These are phyloP conservation scores for Cyclophora albipunctata DNA, from an alignment of 2,888 invertebrate species.

Conservation along the genomic window DNA sequence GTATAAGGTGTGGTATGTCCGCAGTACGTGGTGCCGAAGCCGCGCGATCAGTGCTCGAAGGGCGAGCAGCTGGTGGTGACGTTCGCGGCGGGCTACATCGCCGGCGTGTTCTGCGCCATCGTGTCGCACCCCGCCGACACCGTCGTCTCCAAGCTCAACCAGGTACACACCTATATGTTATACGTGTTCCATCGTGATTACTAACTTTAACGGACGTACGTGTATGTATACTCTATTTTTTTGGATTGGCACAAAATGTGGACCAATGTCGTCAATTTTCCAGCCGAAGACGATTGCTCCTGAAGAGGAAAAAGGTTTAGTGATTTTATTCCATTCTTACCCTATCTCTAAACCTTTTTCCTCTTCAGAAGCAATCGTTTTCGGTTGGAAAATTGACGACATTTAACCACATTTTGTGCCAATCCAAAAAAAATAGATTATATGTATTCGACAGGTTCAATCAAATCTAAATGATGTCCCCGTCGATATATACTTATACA, in stretches of 20 bases:
- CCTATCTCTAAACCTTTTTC: too few relatives aligned
- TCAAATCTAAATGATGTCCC: not conserved
- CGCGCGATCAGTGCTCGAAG: constrained; percentile 91
- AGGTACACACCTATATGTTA: constrained; percentile 65
- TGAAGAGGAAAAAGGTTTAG: too few relatives aligned
- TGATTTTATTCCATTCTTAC: too few relatives aligned
- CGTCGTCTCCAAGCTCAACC: constrained; percentile 96
- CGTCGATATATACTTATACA: too few relatives aligned
- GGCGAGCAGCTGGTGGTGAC: constrained; percentile 95
- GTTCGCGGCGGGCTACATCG: constrained; percentile 96
- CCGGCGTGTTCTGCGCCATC: constrained; percentile 98
- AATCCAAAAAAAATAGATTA: not conserved
- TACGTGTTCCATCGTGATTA: not conserved
- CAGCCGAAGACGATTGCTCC: too few relatives aligned
- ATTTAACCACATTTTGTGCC: too few relatives aligned
- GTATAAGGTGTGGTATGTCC: too few relatives aligned
- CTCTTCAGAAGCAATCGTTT: too few relatives aligned
- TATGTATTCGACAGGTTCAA: not conserved
- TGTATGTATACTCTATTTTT: not conserved
- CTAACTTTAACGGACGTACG: not conserved
- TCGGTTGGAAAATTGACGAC: too few relatives aligned
- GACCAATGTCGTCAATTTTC: too few relatives aligned
- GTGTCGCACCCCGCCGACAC: constrained; percentile 99
- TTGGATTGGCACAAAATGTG: too few relatives aligned
- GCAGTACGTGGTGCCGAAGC: constrained; percentile 93